Conservation (phyloP, 2,888 invertebrate genomes). For the Xanthostigma xanthostigma region DNA sequence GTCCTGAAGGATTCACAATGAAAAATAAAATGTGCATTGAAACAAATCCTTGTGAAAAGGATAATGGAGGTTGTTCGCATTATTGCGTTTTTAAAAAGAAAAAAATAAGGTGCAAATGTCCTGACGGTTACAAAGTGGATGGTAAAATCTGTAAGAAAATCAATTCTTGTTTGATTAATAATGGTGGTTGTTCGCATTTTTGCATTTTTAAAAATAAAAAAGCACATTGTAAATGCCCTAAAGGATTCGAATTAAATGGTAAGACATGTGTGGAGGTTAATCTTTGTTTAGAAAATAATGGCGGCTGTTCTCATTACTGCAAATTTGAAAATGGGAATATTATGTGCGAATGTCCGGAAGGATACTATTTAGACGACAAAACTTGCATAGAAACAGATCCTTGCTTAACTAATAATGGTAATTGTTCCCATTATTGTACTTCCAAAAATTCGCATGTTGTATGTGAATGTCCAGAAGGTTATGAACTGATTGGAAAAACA, state of each 20-base stretch:
- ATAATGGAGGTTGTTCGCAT: constrained; percentile 35
- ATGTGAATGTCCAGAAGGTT: constrained; percentile 1
- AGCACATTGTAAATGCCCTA: constrained; percentile 31
- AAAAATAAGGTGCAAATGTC: constrained; percentile 25
- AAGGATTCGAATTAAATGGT: constrained; percentile 20
- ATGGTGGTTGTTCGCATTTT: constrained; percentile 32
- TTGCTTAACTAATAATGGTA: not conserved
- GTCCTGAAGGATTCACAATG: constrained; percentile 27
- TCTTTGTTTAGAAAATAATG: constrained; percentile 33
- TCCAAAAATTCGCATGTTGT: constrained; percentile 14
- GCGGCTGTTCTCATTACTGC: constrained; percentile 34
- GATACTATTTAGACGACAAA: constrained; percentile 15
- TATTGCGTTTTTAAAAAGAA: constrained; percentile 26
- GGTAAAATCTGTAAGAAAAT: constrained; percentile 8
- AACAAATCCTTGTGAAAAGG: constrained; percentile 33
- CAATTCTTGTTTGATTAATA: constrained; percentile 13
- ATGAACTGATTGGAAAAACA: constrained; percentile 19
- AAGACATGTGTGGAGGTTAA: constrained; percentile 20
- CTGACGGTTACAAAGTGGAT: constrained; percentile 20
- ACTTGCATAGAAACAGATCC: not conserved
- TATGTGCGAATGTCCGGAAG: constrained; percentile 34
- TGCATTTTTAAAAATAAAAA: constrained; percentile 28
- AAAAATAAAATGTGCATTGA: constrained; percentile 25
- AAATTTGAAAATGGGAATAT: constrained; percentile 22
- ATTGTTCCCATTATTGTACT: constrained; percentile 18